Conservation (phyloP, 92 coral and sea anemone species). For the Epizoanthus rinbou region DNA sequence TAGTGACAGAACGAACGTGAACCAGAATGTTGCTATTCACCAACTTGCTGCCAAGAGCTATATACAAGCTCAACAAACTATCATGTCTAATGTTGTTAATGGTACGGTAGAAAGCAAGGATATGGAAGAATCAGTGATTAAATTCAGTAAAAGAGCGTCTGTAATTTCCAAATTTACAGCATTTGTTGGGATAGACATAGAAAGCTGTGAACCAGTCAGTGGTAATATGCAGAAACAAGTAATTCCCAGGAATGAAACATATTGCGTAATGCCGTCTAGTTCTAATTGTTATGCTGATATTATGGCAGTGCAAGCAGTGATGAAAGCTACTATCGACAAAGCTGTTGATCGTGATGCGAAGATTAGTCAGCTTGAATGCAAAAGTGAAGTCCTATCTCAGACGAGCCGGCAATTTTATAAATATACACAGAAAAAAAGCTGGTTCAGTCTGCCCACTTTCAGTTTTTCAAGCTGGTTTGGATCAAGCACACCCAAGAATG, state of each 20-base stretch:
- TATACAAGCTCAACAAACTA: neutral
- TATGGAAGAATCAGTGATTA: slow-evolving; percentile 48
- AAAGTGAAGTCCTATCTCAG: neutral
- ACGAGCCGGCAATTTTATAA: neutral
- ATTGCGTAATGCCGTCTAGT: neutral
- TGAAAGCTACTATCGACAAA: neutral
- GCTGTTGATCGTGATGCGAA: neutral
- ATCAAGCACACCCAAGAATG: neutral
- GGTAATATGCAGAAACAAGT: slow-evolving; percentile 37
- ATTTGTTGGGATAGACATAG: slow-evolving; percentile 78
- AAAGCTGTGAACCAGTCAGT: slow-evolving; percentile 51
- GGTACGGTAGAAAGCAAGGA: neutral
- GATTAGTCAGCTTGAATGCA: neutral
- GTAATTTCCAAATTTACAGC: slow-evolving; percentile 69
- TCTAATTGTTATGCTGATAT: no score
- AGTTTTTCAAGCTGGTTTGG: neutral
- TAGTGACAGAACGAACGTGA: no score
- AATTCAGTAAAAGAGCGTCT: slow-evolving; percentile 65
- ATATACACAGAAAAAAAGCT: neutral
- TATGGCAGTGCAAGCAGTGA: neutral
- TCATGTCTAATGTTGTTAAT: neutral
- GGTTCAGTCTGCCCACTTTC: neutral
- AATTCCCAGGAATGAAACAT: neutral
- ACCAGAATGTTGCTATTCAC: neutral
- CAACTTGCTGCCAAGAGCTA: slow-evolving; percentile 7